Conservation (phyloP, 2,113 vertebrate genomes). For the Melanocharis versteri region DNA sequence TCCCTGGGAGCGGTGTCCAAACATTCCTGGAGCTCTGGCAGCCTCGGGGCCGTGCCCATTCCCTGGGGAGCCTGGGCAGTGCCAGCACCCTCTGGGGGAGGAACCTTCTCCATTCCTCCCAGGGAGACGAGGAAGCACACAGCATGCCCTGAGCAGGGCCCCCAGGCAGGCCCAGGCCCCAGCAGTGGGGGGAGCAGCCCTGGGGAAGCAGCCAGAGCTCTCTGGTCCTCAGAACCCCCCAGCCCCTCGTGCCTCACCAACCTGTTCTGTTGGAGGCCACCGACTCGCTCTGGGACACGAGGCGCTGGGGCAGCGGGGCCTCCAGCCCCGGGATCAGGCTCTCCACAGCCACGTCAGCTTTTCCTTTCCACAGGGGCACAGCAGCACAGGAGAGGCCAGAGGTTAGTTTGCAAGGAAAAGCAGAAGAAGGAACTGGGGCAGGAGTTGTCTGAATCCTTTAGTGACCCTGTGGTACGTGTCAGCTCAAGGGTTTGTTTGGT, state of each 20-base stretch:
- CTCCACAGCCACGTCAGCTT: slow-evolving; percentile 82
- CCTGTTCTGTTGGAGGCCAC: slow-evolving; percentile 83
- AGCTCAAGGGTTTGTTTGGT: neutral
- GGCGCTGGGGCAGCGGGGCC: slow-evolving; percentile 79
- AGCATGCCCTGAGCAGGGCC: neutral
- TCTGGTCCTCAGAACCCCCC: neutral
- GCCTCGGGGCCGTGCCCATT: rapidly evolving
- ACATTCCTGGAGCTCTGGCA: neutral
- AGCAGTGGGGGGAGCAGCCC: neutral
- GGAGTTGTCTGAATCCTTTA: neutral
- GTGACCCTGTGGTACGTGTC: rapidly evolving
- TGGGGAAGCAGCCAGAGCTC: rapidly evolving
- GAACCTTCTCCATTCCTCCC: neutral
- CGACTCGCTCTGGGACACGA: slow-evolving; percentile 81
- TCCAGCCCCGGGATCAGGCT: slow-evolving; percentile 92
- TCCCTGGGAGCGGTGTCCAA: rapidly evolving
- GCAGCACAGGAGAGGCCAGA: slow-evolving; percentile 41
- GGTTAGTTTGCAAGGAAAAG: slow-evolving; percentile 20
- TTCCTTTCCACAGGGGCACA: slow-evolving; percentile 64
- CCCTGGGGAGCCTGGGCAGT: neutral
- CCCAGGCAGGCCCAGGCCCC: neutral
- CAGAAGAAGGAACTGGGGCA: neutral
- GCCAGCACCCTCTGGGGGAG: neutral
- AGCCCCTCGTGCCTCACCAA: slow-evolving; percentile 71
- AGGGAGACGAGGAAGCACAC: neutral